Conservation (phyloP, 2,113 vertebrate species). For the Pterocles orientalis region DNA sequence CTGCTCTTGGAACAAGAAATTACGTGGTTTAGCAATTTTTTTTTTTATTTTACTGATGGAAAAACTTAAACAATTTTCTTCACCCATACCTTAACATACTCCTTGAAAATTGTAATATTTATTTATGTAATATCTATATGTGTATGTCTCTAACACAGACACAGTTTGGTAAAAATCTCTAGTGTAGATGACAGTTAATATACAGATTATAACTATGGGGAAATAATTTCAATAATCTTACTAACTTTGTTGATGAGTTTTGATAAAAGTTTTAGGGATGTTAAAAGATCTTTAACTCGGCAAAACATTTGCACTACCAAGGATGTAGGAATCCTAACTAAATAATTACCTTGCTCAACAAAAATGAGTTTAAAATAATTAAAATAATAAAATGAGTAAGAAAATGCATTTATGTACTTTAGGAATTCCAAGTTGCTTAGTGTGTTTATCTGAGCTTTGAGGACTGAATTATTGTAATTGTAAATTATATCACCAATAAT, state of each 20-base stretch:
- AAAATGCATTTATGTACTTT: conserved; percentile 7
- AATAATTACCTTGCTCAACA: neutral
- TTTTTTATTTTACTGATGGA: neutral
- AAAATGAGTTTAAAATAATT: neutral
- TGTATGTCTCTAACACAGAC: neutral
- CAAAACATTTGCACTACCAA: neutral
- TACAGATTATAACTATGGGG: neutral
- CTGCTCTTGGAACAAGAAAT: neutral
- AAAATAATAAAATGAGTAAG: neutral
- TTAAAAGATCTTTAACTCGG: neutral
- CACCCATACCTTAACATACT: neutral
- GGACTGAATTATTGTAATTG: conserved; percentile 39
- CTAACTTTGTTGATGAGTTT: neutral
- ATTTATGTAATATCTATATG: too few relatives aligned
- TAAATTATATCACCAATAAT: conserved; percentile 60
- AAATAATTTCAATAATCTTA: neutral
- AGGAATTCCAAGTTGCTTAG: neutral
- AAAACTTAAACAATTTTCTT: neutral
- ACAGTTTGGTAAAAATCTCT: neutral
- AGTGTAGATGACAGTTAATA: neutral
- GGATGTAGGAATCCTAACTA: neutral
- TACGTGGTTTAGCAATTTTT: neutral
- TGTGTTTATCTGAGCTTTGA: neutral
- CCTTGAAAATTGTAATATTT: neutral
- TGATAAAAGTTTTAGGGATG: neutral